A percentile compares a stretch with the other conserved stretches of the same genome.
phyloP scores from a whole-genome alignment of 2,888 invertebrate genomes.

The Polymixis lichenea region DNA sequence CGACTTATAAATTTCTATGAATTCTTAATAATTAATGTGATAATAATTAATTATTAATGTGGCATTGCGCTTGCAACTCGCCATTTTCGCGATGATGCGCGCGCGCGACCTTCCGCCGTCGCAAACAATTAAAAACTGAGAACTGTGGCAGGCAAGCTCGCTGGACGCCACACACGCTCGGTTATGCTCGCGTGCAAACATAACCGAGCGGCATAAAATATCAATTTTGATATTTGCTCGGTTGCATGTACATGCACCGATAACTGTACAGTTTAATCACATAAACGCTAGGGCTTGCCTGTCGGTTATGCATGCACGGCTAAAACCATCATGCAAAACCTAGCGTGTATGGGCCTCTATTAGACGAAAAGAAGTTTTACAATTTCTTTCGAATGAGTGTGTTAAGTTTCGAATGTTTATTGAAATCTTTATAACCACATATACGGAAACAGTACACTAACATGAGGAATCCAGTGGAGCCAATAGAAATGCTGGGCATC shows the following conservation, averaged over 20 bases:
- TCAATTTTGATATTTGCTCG: too few relatives aligned
- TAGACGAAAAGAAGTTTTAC: slow-evolving; percentile 45
- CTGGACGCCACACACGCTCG: not conserved
- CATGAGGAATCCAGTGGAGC: slow-evolving; percentile 57
- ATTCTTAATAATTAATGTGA: too few relatives aligned
- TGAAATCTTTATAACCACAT: slow-evolving; percentile 57
- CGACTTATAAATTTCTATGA: slow-evolving; percentile 32
- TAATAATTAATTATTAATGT: too few relatives aligned
- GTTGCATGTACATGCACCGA: too few relatives aligned
- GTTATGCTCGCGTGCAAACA: not conserved
- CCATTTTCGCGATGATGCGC: slow-evolving; percentile 5
- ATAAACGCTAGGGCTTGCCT: too few relatives aligned
- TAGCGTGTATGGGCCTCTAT: slow-evolving; percentile 13
- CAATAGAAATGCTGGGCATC: slow-evolving; percentile 60
- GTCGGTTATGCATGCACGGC: too few relatives aligned
- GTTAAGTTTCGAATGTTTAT: slow-evolving; percentile 52
- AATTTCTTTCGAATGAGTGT: slow-evolving; percentile 62
- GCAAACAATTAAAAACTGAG: not conserved
- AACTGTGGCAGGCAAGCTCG: slow-evolving; percentile 4
- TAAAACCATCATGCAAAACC: too few relatives aligned
- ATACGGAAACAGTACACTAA: slow-evolving; percentile 58
- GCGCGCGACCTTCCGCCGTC: not conserved
- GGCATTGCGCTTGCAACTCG: slow-evolving; percentile 15
- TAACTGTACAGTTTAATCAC: too few relatives aligned
- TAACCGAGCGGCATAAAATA: too few relatives aligned